These are phyloP conservation scores for Cygnus olor DNA, from an alignment of 2,797 vertebrate genomes.

Conservation along the genomic window DNA sequence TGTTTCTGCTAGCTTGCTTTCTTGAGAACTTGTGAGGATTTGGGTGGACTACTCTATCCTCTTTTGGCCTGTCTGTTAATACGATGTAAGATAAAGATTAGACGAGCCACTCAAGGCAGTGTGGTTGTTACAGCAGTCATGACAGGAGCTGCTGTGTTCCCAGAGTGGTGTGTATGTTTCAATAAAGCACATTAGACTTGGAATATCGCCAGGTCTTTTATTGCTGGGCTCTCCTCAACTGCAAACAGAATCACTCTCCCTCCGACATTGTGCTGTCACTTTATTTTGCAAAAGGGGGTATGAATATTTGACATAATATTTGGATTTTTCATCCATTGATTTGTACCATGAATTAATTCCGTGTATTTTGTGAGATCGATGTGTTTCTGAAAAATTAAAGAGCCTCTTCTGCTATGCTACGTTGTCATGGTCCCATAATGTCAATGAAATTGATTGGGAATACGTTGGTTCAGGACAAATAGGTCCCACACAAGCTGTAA, in stretches of 20 bases:
- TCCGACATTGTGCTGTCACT: background rate
- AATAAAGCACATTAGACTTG: background rate
- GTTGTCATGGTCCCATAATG: background rate
- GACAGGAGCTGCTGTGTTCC: background rate
- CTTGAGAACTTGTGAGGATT: background rate
- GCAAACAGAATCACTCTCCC: background rate
- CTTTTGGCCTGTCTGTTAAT: background rate
- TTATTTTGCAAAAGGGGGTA: background rate
- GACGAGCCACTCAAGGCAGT: fast-evolving
- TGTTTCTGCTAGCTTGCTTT: background rate
- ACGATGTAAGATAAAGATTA: background rate
- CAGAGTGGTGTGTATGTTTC: background rate
- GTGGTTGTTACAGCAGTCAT: background rate
- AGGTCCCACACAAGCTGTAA: background rate
- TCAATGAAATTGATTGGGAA: slow-evolving; percentile 24
- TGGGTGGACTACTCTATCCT: fast-evolving
- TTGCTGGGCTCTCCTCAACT: background rate
- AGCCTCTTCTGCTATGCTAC: background rate
- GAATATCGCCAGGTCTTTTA: background rate
- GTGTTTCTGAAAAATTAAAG: background rate
- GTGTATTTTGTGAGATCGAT: background rate
- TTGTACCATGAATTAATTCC: background rate
- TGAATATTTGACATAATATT: background rate
- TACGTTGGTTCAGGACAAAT: background rate
- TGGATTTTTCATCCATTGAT: background rate